These are phyloP conservation scores for Perdix hodgsoniae DNA, from an alignment of 2,797 vertebrate species.

Conservation along the genomic window DNA sequence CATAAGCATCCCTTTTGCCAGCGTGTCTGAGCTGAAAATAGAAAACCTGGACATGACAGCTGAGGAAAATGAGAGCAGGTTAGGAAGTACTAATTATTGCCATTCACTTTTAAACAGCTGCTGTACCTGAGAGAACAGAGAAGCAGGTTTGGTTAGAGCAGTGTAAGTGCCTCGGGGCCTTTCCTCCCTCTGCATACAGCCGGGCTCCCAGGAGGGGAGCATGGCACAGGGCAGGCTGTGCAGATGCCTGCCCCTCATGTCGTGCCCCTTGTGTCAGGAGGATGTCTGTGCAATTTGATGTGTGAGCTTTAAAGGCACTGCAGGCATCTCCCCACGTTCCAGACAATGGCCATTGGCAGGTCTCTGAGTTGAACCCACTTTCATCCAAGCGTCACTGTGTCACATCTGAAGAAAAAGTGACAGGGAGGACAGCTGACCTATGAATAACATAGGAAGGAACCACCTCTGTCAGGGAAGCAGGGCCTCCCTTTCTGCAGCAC, in stretches of 20 bases:
- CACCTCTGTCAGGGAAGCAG: fast-evolving
- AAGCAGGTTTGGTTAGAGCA: not conserved
- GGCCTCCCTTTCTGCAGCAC: fast-evolving
- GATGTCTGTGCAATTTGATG: not conserved
- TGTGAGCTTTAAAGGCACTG: not conserved
- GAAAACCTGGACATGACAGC: not conserved
- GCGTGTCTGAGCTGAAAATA: not conserved
- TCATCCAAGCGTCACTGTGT: not conserved
- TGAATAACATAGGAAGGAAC: not conserved
- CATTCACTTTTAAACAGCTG: not conserved
- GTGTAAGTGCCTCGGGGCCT: not conserved
- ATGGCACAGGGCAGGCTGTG: fast-evolving
- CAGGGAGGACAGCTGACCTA: not conserved
- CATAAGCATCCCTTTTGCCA: not conserved
- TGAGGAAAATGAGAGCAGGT: not conserved
- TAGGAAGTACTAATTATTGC: not conserved
- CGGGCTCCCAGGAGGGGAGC: not conserved
- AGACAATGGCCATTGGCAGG: fast-evolving
- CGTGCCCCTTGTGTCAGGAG: fast-evolving
- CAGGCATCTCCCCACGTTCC: fast-evolving
- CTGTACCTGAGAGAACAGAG: not conserved
- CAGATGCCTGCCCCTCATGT: fast-evolving
- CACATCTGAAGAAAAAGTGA: not conserved
- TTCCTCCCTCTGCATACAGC: not conserved
- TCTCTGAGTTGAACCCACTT: not conserved